Evolutionary conservation across 2,888 invertebrate species (phyloP).

Genomic region (Ormyrus pomaceus): DNA sequence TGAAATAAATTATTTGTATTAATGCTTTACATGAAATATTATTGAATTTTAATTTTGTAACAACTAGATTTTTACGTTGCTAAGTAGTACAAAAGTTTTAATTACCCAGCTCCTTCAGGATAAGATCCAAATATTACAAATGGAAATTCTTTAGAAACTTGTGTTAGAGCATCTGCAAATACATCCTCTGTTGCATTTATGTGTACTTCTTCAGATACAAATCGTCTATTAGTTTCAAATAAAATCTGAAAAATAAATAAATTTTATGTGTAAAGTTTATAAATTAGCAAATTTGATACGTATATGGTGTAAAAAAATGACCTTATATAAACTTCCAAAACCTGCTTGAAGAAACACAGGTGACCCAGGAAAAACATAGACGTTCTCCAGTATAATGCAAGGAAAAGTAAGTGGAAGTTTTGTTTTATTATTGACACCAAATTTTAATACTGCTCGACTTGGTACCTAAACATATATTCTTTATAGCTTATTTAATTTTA

Average conservation of each 20-base stretch:
- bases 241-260: slow-evolving; percentile 65
- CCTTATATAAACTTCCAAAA: slow-evolving; percentile 72
- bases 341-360: slow-evolving; percentile 77
- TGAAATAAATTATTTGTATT: too few species aligned
- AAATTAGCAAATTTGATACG: background rate
- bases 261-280: slow-evolving; percentile 7
- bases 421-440: slow-evolving; percentile 68
- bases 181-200: slow-evolving; percentile 76
- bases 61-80: too few species aligned
- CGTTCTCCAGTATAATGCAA: slow-evolving; percentile 78
- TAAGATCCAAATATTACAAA: slow-evolving; percentile 78
- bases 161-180: slow-evolving; percentile 74
- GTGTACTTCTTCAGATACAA: slow-evolving; percentile 74
- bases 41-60: too few species aligned
- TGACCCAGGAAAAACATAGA: slow-evolving; percentile 84
- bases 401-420: slow-evolving; percentile 73
- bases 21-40: too few species aligned
- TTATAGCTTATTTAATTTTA: slow-evolving; percentile 59
- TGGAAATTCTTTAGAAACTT: slow-evolving; percentile 75
- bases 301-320: slow-evolving; percentile 51
- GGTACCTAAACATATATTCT: slow-evolving; percentile 76
- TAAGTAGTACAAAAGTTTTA: too few species aligned
- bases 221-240: slow-evolving; percentile 73
- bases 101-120: slow-evolving; percentile 68
- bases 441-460: slow-evolving; percentile 74